These are phyloP conservation scores for Cliona cf. orientalis DNA, from an alignment of 37 sponge, comb jelly and placozoan species.

Conservation along the genomic window DNA sequence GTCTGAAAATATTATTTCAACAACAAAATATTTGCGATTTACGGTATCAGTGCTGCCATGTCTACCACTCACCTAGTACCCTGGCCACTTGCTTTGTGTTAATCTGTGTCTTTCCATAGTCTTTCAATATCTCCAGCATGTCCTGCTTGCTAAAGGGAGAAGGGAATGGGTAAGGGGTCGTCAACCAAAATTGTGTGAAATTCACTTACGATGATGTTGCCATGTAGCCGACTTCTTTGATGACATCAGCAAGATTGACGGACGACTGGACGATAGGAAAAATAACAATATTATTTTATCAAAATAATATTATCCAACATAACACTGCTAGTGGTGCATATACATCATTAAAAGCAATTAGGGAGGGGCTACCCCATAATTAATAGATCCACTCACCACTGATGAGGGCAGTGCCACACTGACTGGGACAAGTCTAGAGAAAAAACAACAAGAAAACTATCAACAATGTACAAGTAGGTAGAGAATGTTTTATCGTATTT, in stretches of 20 bases:
- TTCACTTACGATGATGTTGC: slow-evolving; percentile 77
- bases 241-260: slow-evolving; percentile 74
- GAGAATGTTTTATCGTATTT: too few species aligned
- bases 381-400: slow-evolving; percentile 47
- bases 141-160: slow-evolving; percentile 64
- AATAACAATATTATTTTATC: slow-evolving; percentile 4
- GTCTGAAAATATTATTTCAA: too few species aligned
- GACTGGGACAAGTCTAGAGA: slow-evolving; percentile 63
- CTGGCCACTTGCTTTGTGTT: slow-evolving; percentile 77
- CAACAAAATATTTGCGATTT: too few species aligned
- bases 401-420: slow-evolving; percentile 59
- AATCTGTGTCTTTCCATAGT: slow-evolving; percentile 72
- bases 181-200: neutral
- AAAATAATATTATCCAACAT: neutral
- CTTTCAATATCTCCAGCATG: slow-evolving; percentile 78
- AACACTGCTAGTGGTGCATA: too few species aligned
- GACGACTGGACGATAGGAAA: slow-evolving; percentile 16
- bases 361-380: too few species aligned
- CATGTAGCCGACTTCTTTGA: slow-evolving; percentile 83
- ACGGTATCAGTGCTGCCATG: too few species aligned
- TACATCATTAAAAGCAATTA: too few species aligned
- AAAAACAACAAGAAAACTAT: neutral
- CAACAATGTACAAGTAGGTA: neutral
- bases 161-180: neutral
- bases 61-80: slow-evolving; percentile 85